phyloP scores from a whole-genome alignment of 53 echinoderm and acorn worm genomes.

The Glandiceps talaboti region DNA sequence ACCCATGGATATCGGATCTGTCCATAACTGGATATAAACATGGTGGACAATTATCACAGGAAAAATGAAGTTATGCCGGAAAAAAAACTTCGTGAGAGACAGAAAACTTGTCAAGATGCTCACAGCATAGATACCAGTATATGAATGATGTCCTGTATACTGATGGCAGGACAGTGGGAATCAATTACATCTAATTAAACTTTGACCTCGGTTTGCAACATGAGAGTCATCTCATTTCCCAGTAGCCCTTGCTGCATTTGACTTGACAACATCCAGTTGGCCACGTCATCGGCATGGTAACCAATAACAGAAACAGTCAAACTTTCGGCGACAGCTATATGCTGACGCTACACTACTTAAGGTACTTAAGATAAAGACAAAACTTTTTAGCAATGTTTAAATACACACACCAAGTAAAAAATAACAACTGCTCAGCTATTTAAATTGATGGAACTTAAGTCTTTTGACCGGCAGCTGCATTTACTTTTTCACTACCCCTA shows the following conservation, averaged over 20 bases:
- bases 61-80: background rate
- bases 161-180: background rate
- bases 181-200: background rate
- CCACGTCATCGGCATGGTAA: background rate
- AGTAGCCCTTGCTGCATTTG: background rate
- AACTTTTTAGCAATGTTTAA: background rate
- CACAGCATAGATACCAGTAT: background rate
- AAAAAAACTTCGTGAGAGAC: background rate
- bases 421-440: background rate
- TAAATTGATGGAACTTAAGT: background rate
- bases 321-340: too few species aligned
- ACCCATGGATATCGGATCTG: conserved; percentile 92
- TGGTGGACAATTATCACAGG: conserved; percentile 24
- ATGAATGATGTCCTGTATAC: background rate
- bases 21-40: conserved; percentile 91
- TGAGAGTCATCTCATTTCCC: background rate
- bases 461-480: background rate
- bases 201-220: background rate
- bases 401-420: background rate
- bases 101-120: background rate
- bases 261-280: background rate
- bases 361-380: background rate
- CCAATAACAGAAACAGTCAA: background rate
- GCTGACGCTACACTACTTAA: background rate
- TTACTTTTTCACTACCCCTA: background rate